These are phyloP conservation scores for Tachuris rubrigastra DNA, from an alignment of 2,113 vertebrate genomes.

Conservation along the genomic window DNA sequence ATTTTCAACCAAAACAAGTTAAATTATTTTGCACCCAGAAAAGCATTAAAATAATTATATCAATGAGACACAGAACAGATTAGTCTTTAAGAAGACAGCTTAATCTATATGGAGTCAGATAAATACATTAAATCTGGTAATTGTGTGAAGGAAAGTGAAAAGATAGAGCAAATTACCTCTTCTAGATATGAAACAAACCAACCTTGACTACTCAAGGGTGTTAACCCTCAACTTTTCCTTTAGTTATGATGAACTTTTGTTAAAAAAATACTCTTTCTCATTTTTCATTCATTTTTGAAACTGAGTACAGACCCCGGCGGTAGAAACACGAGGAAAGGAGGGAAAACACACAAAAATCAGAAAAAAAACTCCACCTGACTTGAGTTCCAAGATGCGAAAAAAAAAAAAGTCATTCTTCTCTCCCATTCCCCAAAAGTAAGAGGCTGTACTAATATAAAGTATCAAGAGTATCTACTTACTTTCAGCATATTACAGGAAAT, in stretches of 20 bases:
- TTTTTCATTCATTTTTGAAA: background rate
- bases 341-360: background rate
- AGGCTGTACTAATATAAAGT: background rate
- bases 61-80: background rate
- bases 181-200: background rate
- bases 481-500: background rate
- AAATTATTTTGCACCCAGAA: background rate
- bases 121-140: background rate
- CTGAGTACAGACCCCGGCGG: background rate
- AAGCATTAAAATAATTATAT: background rate
- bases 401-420: background rate
- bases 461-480: background rate
- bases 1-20: background rate
- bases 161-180: background rate
- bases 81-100: background rate
- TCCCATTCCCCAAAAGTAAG: background rate
- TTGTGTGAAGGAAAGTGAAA: background rate
- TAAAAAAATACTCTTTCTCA: background rate
- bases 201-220: background rate
- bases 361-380: accelerated
- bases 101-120: background rate
- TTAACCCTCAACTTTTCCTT: background rate
- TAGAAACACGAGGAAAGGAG: background rate
- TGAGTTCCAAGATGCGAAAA: background rate
- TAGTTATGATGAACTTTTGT: background rate